Percentiles rank a stretch among this genome's conserved stretches.
Evolutionary conservation across 2,888 invertebrate genomes (phyloP).

Genomic region (Myopa tessellatipennis): DNA sequence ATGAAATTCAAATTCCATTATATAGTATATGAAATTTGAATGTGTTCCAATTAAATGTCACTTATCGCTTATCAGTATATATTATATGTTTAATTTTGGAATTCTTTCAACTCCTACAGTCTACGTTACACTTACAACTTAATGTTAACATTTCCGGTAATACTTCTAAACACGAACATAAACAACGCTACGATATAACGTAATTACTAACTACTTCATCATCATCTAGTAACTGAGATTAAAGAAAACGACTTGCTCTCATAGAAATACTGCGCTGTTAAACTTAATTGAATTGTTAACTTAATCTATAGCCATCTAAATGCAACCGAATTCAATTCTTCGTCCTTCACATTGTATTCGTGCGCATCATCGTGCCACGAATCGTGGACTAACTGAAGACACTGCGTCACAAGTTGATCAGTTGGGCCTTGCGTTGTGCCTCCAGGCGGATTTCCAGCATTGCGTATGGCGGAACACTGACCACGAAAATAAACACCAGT

Average conservation of each 20-base stretch:
- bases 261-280: slow-evolving; percentile 36
- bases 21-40: no score
- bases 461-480: slow-evolving; percentile 67
- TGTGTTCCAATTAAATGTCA: no score
- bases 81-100: no score
- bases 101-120: background rate
- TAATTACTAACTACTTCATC: no score
- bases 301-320: background rate
- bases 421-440: slow-evolving; percentile 65
- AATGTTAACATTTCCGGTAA: slow-evolving; percentile 17
- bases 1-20: no score
- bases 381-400: slow-evolving; percentile 66
- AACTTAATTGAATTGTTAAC: slow-evolving; percentile 13
- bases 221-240: background rate
- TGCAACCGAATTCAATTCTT: background rate
- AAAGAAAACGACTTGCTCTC: slow-evolving; percentile 24
- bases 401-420: slow-evolving; percentile 66
- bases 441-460: slow-evolving; percentile 66
- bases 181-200: background rate
- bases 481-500: slow-evolving; percentile 64
- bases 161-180: background rate
- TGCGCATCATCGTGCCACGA: slow-evolving; percentile 59
- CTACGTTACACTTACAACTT: slow-evolving; percentile 29
- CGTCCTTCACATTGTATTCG: slow-evolving; percentile 56
- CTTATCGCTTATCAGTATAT: no score